Evolutionary conservation across 2,797 vertebrate species (phyloP).

Genomic region (Gymnodraco acuticeps): DNA sequence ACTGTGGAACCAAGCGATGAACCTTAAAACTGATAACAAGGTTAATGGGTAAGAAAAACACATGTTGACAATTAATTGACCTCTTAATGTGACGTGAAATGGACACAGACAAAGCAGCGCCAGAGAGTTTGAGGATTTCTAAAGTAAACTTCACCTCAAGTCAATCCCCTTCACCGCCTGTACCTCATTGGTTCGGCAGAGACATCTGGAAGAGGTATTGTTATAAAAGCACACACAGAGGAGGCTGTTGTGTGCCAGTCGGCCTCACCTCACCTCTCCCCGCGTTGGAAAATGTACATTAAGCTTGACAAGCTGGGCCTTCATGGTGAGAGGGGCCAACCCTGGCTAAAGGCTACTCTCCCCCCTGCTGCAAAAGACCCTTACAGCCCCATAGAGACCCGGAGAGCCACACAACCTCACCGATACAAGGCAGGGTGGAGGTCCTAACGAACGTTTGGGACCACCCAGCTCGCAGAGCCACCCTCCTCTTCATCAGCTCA

Average conservation of each 20-base stretch:
- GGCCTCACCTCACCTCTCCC: constrained; percentile 77
- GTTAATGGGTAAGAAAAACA: not conserved
- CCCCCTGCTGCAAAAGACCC: constrained; percentile 73
- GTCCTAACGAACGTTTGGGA: constrained; percentile 73
- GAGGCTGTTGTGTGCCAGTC: constrained; percentile 78
- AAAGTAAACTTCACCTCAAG: constrained; percentile 47
- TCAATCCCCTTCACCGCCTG: constrained; percentile 45
- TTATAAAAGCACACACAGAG: constrained; percentile 78
- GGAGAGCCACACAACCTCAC: constrained; percentile 71
- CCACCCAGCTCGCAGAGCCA: constrained; percentile 79
- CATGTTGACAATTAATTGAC: not conserved
- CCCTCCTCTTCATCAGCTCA: constrained; percentile 85
- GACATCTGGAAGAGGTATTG: constrained; percentile 82
- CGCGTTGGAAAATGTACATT: constrained; percentile 82
- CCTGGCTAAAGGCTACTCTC: constrained; percentile 70
- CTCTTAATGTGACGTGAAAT: not conserved
- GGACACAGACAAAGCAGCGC: constrained; percentile 9
- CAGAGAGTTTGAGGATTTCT: constrained; percentile 45
- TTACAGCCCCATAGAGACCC: constrained; percentile 80
- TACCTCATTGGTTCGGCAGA: constrained; percentile 62
- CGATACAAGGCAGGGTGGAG: constrained; percentile 69
- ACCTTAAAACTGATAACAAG: constrained; percentile 15
- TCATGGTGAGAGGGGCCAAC: constrained; percentile 78
- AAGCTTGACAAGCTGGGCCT: constrained; percentile 84
- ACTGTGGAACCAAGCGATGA: constrained; percentile 1